phyloP scores from a whole-genome alignment of 1,140 invertebrate species.

The Hesperophylax magnus region DNA sequence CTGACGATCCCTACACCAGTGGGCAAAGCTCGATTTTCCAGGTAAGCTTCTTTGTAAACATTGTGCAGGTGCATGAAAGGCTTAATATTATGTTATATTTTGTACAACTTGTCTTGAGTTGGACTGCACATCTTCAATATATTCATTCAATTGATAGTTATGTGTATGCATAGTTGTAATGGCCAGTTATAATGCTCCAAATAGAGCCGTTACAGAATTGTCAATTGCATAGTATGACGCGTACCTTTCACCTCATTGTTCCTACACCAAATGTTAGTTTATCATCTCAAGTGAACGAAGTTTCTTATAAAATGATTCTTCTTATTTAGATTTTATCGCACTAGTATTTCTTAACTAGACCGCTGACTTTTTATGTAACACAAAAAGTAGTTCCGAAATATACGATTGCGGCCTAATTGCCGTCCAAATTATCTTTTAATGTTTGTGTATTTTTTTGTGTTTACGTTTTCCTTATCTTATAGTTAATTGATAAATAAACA shows the following conservation, averaged over 20 bases:
- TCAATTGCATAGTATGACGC: constrained; percentile 35
- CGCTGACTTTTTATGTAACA: constrained; percentile 45
- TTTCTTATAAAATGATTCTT: constrained; percentile 27
- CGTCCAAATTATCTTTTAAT: constrained; percentile 7
- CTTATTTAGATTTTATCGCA: constrained; percentile 40
- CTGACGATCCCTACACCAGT: constrained; percentile 40
- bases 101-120: not conserved
- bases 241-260: constrained; percentile 51
- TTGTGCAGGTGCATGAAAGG: constrained; percentile 45
- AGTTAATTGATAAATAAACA: constrained; percentile 11
- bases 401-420: constrained; percentile 10
- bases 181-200: not conserved
- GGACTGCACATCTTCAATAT: not conserved
- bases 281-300: constrained; percentile 32
- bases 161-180: not conserved
- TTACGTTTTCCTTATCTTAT: constrained; percentile 29
- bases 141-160: not conserved
- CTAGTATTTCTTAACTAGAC: constrained; percentile 44
- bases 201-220: constrained; percentile 8
- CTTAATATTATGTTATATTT: not conserved
- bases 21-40: constrained; percentile 42
- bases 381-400: constrained; percentile 17
- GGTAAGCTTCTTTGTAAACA: constrained; percentile 49
- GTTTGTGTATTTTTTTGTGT: constrained; percentile 30
- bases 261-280: constrained; percentile 34